Evolutionary conservation across 2,888 invertebrate species (phyloP).

Genomic region (Notodromas monacha): DNA sequence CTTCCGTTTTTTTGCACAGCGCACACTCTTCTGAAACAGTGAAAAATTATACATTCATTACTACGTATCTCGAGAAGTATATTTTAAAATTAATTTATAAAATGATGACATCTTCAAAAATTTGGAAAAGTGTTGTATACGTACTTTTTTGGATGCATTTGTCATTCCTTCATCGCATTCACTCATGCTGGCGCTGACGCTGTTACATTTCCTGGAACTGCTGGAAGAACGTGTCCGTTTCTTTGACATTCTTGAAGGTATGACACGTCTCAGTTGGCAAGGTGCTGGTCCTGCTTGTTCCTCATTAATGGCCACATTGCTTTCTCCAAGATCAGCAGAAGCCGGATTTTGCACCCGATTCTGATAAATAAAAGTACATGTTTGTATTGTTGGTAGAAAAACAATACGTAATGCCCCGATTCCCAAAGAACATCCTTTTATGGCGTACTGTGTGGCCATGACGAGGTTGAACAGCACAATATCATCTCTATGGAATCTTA

Average conservation of each 20-base stretch:
- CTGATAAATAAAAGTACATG: slow-evolving; percentile 4
- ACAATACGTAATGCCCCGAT: background rate
- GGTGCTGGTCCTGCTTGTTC: slow-evolving; percentile 4
- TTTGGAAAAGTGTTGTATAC: slow-evolving; percentile 4
- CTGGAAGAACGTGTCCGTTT: slow-evolving; percentile 4
- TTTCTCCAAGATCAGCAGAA: slow-evolving; percentile 4
- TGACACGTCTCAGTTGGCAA: slow-evolving; percentile 2
- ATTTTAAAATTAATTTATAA: slow-evolving; percentile 2
- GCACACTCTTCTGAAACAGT: slow-evolving; percentile 4
- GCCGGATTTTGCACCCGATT: slow-evolving; percentile 2
- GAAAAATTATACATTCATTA: slow-evolving; percentile 4
- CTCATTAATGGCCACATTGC: slow-evolving; percentile 4
- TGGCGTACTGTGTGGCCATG: slow-evolving; percentile 2
- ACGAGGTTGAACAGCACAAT: slow-evolving; percentile 4
- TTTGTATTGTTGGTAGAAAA: slow-evolving; percentile 4
- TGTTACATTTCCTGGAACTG: slow-evolving; percentile 4
- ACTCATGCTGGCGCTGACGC: slow-evolving; percentile 2
- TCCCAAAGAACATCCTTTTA: slow-evolving; percentile 2
- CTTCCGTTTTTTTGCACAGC: slow-evolving; percentile 4
- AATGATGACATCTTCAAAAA: too few species aligned
- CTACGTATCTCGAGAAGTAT: slow-evolving; percentile 4
- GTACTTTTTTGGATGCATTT: slow-evolving; percentile 4
- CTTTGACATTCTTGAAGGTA: slow-evolving; percentile 4
- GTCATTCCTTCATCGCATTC: slow-evolving; percentile 4
- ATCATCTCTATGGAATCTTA: slow-evolving; percentile 4